Evolutionary conservation across 2,888 invertebrate genomes (phyloP).

Genomic region (Lasioglossum vierecki): DNA sequence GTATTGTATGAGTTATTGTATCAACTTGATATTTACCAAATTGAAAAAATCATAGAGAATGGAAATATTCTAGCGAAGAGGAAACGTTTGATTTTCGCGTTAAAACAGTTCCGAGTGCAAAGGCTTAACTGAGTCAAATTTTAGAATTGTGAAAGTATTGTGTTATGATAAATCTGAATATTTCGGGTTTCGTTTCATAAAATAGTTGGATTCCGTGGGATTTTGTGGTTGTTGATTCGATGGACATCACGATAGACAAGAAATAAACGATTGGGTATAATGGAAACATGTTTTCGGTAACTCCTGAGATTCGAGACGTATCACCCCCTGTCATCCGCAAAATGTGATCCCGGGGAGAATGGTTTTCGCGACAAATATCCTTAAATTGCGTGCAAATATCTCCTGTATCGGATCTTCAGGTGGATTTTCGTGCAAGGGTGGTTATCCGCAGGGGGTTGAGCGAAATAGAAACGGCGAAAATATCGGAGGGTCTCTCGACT

Average conservation of each 20-base stretch:
- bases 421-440: conserved; percentile 65
- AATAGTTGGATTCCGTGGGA: neutral
- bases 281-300: conserved; percentile 26
- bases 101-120: too few relatives aligned
- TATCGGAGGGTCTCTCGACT: conserved; percentile 55
- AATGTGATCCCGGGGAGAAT: conserved; percentile 49
- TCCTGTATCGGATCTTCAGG: conserved; percentile 74
- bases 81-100: too few relatives aligned
- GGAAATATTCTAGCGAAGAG: too few relatives aligned
- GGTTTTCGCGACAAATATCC: conserved; percentile 71
- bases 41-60: too few relatives aligned
- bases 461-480: conserved; percentile 64
- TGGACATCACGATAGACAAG: neutral
- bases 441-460: conserved; percentile 59
- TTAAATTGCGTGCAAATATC: conserved; percentile 77
- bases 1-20: too few relatives aligned
- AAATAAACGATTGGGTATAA: neutral
- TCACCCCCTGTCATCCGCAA: conserved; percentile 45
- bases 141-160: neutral
- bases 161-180: neutral
- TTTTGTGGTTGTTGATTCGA: neutral
- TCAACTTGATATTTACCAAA: too few relatives aligned
- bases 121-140: neutral
- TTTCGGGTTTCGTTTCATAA: neutral
- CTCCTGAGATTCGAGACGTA: conserved; percentile 44